Evolutionary conservation across 1,140 invertebrate genomes (phyloP).

Genomic region (Galleria mellonella): DNA sequence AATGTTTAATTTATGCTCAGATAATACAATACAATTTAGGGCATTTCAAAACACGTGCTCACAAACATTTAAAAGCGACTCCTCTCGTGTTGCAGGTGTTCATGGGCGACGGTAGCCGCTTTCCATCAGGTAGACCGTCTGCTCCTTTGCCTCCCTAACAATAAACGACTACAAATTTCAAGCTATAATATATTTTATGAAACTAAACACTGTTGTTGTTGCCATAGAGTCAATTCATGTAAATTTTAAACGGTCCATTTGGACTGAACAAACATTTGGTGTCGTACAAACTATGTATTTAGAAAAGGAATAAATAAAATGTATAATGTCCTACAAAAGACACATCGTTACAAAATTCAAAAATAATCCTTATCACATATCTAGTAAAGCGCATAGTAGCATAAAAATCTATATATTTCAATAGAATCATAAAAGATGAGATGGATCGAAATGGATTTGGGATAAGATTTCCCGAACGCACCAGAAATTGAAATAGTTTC

Average conservation of each 20-base stretch:
- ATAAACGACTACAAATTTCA: too few relatives aligned
- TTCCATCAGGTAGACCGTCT: too few relatives aligned
- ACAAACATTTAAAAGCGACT: too few relatives aligned
- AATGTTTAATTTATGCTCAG: too few relatives aligned
- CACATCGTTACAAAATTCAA: neutral
- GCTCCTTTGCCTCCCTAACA: too few relatives aligned
- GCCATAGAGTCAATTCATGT: conserved; percentile 2
- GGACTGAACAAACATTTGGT: conserved; percentile 6
- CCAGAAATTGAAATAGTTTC: conserved; percentile 32
- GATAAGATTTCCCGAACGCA: conserved; percentile 23
- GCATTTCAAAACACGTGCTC: too few relatives aligned
- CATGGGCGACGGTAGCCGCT: too few relatives aligned
- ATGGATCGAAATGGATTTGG: conserved; percentile 33
- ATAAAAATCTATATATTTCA: neutral
- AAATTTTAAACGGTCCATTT: conserved; percentile 3
- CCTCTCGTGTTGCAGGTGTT: too few relatives aligned
- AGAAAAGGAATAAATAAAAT: conserved; percentile 3
- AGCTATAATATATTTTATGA: too few relatives aligned
- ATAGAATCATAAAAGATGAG: conserved; percentile 1
- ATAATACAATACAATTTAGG: too few relatives aligned
- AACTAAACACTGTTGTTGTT: neutral
- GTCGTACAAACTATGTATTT: conserved; percentile 2
- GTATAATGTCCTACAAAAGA: neutral
- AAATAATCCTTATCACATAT: neutral
- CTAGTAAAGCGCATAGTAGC: neutral